A percentile compares a stretch with the other conserved stretches of the same genome.
phyloP scores from a whole-genome alignment of 2,888 invertebrate genomes.

The Serrognathus titanus region DNA sequence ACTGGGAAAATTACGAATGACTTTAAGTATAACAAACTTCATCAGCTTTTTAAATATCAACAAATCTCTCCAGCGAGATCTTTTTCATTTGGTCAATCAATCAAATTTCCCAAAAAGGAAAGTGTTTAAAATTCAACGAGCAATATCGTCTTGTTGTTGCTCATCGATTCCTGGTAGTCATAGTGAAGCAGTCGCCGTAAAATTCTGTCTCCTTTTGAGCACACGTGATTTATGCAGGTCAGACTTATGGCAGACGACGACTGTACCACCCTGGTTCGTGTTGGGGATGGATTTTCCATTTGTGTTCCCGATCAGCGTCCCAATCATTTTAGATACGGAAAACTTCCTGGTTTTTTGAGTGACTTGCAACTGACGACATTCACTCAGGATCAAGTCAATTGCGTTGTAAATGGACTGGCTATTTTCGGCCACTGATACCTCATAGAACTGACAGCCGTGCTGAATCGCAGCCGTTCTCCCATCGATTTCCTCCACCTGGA shows the following conservation, averaged over 20 bases:
- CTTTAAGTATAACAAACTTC: slow-evolving; percentile 12
- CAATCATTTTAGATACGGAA: slow-evolving; percentile 77
- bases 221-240: slow-evolving; percentile 58
- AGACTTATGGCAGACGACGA: slow-evolving; percentile 59
- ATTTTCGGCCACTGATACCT: slow-evolving; percentile 80
- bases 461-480: slow-evolving; percentile 66
- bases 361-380: slow-evolving; percentile 53
- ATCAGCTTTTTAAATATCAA: slow-evolving; percentile 5
- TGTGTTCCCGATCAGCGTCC: slow-evolving; percentile 62
- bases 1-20: slow-evolving; percentile 36
- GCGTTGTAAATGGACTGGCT: slow-evolving; percentile 69
- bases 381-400: slow-evolving; percentile 66
- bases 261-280: slow-evolving; percentile 54
- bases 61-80: slow-evolving; percentile 4
- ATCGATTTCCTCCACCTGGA: slow-evolving; percentile 70
- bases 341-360: slow-evolving; percentile 65
- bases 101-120: background rate
- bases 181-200: slow-evolving; percentile 63
- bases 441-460: slow-evolving; percentile 70
- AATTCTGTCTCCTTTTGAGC: slow-evolving; percentile 56
- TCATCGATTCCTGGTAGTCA: slow-evolving; percentile 53
- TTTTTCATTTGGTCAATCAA: background rate
- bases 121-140: slow-evolving; percentile 28
- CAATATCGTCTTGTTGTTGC: slow-evolving; percentile 17
- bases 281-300: slow-evolving; percentile 44